Conservation (phyloP, 2,888 invertebrate genomes). For the Ceratothoa steindachneri region DNA sequence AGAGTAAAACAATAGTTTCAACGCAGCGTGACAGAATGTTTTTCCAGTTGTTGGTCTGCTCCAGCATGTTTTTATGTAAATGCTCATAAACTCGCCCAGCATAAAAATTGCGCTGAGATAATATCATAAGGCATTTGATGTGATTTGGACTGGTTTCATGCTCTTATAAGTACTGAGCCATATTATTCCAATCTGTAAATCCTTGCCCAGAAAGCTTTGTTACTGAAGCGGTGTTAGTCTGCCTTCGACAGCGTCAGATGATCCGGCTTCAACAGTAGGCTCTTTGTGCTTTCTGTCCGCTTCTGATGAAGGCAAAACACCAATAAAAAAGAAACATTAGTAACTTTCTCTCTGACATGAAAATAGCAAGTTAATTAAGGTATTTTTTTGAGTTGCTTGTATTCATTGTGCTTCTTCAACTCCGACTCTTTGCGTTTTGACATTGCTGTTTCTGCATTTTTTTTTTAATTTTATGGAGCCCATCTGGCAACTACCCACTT, state of each 20-base stretch:
- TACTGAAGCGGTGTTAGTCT: neutral
- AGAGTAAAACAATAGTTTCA: neutral
- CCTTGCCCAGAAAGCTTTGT: neutral
- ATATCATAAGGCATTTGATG: neutral
- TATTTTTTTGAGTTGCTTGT: neutral
- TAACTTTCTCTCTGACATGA: neutral
- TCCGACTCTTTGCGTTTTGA: neutral
- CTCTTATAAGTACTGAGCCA: neutral
- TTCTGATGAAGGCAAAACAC: no score
- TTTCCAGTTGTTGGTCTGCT: no score
- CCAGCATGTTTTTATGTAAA: no score
- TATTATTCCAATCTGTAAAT: neutral
- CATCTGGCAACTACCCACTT: no score
- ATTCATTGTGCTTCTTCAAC: neutral
- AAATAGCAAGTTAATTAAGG: neutral
- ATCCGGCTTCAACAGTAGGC: no score
- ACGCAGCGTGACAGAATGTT: no score
- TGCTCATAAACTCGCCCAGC: neutral
- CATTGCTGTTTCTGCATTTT: no score
- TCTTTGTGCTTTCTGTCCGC: no score
- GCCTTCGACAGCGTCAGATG: no score
- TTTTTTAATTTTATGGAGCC: no score
- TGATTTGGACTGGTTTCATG: neutral
- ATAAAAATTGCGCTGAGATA: neutral
- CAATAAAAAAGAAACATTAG: neutral